Percentiles rank a stretch among this genome's conserved stretches.
Evolutionary conservation across 2,113 vertebrate genomes (phyloP).

Genomic region (Trogon melanurus): DNA sequence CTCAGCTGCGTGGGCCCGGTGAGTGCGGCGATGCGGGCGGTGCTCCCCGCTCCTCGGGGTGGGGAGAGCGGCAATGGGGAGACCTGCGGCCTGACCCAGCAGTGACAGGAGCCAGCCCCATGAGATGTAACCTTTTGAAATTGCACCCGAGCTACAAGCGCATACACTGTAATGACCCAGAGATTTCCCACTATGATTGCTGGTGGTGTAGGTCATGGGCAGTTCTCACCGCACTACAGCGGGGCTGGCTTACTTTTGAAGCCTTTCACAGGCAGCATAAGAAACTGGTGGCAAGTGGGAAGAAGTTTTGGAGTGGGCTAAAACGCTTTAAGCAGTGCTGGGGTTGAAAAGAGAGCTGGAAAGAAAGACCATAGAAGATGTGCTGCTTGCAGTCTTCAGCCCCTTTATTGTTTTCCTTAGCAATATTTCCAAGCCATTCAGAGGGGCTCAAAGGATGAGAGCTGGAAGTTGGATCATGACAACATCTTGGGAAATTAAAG

Average conservation of each 20-base stretch:
- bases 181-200: too few species aligned
- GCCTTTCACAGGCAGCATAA: neutral
- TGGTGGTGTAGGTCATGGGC: too few species aligned
- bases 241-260: neutral
- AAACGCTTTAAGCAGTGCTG: rapidly evolving
- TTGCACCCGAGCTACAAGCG: too few species aligned
- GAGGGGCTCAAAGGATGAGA: neutral
- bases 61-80: too few species aligned
- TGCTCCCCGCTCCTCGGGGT: neutral
- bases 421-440: neutral
- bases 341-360: neutral
- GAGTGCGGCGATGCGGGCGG: neutral
- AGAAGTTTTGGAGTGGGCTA: neutral
- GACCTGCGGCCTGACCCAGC: too few species aligned
- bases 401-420: neutral
- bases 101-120: too few species aligned
- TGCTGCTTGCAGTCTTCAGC: too few species aligned
- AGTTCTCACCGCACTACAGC: neutral
- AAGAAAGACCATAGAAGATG: rapidly evolving
- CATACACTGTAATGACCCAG: too few species aligned
- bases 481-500: neutral
- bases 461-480: neutral
- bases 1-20: neutral
- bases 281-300: neutral
- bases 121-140: too few species aligned